Conservation (phyloP, 2,888 invertebrate genomes). For the Nasonia oneida region DNA sequence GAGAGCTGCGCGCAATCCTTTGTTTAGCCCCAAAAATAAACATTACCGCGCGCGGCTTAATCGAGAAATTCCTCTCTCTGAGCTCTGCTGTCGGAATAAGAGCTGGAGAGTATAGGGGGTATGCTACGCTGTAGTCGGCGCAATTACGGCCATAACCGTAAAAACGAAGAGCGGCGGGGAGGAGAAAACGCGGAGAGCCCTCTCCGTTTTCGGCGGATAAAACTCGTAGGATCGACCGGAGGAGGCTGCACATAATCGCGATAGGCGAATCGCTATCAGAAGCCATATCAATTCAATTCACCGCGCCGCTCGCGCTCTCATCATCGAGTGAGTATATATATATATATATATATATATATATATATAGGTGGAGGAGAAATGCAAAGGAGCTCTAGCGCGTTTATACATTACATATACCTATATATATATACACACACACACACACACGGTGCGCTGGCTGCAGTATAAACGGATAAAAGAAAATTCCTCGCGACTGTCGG, state of each 20-base stretch:
- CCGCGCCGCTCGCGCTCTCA: slow-evolving; percentile 14
- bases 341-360: no score
- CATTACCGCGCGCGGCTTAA: not conserved
- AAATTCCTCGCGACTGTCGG: slow-evolving; percentile 24
- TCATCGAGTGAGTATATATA: slow-evolving; percentile 1
- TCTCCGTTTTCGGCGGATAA: slow-evolving; percentile 18
- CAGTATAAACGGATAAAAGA: slow-evolving; percentile 1
- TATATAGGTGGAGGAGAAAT: not conserved
- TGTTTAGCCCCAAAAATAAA: slow-evolving; percentile 6
- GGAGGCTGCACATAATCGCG: slow-evolving; percentile 30
- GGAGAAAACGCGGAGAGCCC: not conserved
- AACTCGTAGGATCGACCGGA: slow-evolving; percentile 24
- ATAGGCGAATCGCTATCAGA: slow-evolving; percentile 50
- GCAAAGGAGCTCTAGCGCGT: not conserved
- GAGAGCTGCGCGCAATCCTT: not conserved
- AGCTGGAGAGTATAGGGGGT: not conserved
- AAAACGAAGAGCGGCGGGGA: slow-evolving; percentile 32
- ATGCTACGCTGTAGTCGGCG: not conserved
- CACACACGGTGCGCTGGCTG: not conserved
- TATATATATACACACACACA: no score
- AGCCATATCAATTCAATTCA: slow-evolving; percentile 55
- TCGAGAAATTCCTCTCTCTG: slow-evolving; percentile 16
- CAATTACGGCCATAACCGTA: slow-evolving; percentile 55
- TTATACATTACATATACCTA: no score
- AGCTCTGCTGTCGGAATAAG: not conserved